A percentile compares a stretch with the other conserved stretches of the same genome.
phyloP scores from a whole-genome alignment of 2,797 vertebrate genomes.

The Perodicticus potto region DNA sequence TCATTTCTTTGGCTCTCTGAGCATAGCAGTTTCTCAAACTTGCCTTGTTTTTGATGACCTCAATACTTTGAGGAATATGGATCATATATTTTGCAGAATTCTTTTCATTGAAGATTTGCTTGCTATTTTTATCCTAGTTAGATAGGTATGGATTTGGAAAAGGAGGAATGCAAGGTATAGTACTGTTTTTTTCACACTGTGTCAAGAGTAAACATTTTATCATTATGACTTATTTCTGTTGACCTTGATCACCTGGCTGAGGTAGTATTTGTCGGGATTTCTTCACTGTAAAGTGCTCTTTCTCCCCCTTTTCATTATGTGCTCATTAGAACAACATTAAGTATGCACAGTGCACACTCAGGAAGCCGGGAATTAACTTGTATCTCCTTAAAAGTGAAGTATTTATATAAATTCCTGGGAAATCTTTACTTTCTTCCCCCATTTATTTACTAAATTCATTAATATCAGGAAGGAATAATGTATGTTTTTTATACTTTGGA shows the following conservation, averaged over 20 bases:
- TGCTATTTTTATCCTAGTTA: background rate
- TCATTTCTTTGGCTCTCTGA: background rate
- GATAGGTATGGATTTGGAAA: background rate
- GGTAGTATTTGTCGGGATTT: background rate
- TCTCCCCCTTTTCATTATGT: no score
- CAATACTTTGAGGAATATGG: background rate
- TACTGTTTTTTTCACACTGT: background rate
- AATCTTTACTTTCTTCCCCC: background rate
- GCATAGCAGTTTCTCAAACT: background rate
- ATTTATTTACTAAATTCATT: background rate
- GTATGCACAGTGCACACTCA: background rate
- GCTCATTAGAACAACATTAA: background rate
- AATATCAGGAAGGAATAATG: background rate
- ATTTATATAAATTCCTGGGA: background rate
- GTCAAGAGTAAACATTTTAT: no score
- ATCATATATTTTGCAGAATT: background rate
- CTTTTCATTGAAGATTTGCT: background rate
- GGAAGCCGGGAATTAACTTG: background rate
- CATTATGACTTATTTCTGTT: background rate
- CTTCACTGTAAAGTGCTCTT: background rate
- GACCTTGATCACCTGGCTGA: background rate
- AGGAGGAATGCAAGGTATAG: background rate
- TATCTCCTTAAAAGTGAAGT: background rate
- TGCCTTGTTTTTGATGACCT: background rate
- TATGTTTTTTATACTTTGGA: background rate